These are phyloP conservation scores for Gopherus evgoodei DNA, from an alignment of 2,113 vertebrate species.

Conservation along the genomic window DNA sequence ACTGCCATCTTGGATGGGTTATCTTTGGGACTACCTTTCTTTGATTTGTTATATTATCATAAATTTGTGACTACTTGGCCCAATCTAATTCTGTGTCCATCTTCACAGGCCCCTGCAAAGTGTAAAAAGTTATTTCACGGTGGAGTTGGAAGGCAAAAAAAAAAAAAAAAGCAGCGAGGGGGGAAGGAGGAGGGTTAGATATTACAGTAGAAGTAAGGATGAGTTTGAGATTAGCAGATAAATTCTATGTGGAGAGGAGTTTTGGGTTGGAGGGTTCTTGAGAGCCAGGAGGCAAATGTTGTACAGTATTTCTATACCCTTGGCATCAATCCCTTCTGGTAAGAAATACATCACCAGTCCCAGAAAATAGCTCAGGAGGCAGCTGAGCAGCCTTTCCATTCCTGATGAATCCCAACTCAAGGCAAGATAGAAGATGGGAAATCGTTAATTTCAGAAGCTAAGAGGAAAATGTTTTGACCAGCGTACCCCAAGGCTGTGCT, in stretches of 20 bases:
- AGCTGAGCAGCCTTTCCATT: background rate
- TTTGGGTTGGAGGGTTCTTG: background rate
- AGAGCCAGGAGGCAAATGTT: conserved; percentile 11
- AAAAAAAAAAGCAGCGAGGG: background rate
- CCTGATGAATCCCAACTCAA: background rate
- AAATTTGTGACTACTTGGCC: background rate
- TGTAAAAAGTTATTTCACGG: background rate
- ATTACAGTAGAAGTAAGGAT: background rate
- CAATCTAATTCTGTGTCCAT: accelerated
- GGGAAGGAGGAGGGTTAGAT: background rate
- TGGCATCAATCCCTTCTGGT: background rate
- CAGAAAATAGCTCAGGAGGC: conserved; percentile 6
- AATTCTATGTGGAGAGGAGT: background rate
- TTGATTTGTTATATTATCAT: background rate
- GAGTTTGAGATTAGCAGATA: background rate
- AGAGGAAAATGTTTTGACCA: background rate
- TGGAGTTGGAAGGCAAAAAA: background rate
- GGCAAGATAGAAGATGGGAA: conserved; percentile 14
- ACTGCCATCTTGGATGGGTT: background rate
- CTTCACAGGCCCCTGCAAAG: background rate
- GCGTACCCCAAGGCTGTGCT: conserved; percentile 31
- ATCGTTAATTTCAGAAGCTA: conserved; percentile 16
- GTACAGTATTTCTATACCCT: background rate
- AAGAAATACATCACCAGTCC: conserved; percentile 19
- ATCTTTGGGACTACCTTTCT: background rate